These are phyloP conservation scores for Apaloderma vittatum DNA, from an alignment of 2,113 vertebrate genomes.

Conservation along the genomic window DNA sequence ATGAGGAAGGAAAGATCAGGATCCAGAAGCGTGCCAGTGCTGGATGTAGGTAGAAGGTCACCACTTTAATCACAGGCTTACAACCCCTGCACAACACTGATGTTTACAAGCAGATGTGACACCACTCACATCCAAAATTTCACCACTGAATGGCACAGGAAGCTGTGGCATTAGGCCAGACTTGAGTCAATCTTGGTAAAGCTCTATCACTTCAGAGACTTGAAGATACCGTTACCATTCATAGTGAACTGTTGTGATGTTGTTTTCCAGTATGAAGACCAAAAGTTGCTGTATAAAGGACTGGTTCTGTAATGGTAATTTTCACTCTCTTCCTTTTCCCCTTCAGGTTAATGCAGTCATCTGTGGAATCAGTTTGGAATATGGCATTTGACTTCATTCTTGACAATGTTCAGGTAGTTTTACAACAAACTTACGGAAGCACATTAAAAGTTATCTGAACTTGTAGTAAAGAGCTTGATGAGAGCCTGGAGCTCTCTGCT, in stretches of 20 bases:
- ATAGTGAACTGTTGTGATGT: accelerated
- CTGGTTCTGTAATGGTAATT: neutral
- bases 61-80: neutral
- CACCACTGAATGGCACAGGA: neutral
- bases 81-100: neutral
- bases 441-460: constrained; percentile 92
- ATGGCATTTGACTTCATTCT: constrained; percentile 99
- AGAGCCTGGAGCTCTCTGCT: constrained; percentile 78
- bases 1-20: neutral
- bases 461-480: constrained; percentile 60
- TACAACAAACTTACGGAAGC: constrained; percentile 97
- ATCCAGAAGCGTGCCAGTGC: neutral
- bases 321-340: neutral
- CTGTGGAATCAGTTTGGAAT: constrained; percentile 96
- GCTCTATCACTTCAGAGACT: no score
- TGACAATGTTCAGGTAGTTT: constrained; percentile 97
- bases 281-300: neutral
- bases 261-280: neutral
- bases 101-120: neutral
- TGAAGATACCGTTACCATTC: neutral
- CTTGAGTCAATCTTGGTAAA: no score
- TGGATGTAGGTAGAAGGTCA: neutral
- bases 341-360: constrained; percentile 94
- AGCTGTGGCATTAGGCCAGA: neutral
- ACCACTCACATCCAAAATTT: neutral